Conservation (phyloP, 1,140 invertebrate genomes). For the Anastatus disparis region DNA sequence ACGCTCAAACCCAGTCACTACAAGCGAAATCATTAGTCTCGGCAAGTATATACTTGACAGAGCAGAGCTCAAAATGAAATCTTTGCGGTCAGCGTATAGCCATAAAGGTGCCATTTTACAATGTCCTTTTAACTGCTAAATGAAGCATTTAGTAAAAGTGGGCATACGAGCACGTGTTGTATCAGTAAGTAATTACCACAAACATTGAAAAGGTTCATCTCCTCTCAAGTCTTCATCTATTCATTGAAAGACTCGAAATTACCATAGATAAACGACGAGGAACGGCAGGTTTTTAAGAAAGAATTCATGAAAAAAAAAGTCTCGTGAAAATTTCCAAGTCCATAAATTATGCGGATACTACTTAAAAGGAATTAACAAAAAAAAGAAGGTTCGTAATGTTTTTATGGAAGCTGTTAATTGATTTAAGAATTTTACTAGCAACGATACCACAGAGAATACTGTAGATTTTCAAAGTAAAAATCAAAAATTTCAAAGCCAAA, state of each 20-base stretch:
- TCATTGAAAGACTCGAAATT: slow-evolving; percentile 14
- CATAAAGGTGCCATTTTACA: too few species aligned
- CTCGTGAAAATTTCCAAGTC: slow-evolving; percentile 24
- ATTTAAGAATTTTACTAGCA: slow-evolving; percentile 2
- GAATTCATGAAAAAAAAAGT: slow-evolving; percentile 35
- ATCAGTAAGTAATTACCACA: slow-evolving; percentile 50
- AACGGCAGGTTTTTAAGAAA: slow-evolving; percentile 30
- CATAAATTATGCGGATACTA: slow-evolving; percentile 28
- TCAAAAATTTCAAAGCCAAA: neutral
- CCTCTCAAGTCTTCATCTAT: slow-evolving; percentile 17
- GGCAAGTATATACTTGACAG: too few species aligned
- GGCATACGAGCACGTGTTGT: slow-evolving; percentile 49
- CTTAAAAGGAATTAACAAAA: too few species aligned
- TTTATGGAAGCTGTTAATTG: neutral
- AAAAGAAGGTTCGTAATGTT: slow-evolving; percentile 12
- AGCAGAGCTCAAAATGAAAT: too few species aligned
- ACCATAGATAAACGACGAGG: too few species aligned
- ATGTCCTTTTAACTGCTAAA: slow-evolving; percentile 41
- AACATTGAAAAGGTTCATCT: slow-evolving; percentile 50
- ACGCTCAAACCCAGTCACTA: too few species aligned
- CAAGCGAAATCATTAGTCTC: too few species aligned
- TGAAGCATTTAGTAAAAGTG: slow-evolving; percentile 52
- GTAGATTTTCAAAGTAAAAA: neutral
- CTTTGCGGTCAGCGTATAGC: too few species aligned
- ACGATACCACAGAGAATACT: slow-evolving; percentile 5